Conservation (phyloP, 2,113 vertebrate species). For the Sapajus apella region DNA sequence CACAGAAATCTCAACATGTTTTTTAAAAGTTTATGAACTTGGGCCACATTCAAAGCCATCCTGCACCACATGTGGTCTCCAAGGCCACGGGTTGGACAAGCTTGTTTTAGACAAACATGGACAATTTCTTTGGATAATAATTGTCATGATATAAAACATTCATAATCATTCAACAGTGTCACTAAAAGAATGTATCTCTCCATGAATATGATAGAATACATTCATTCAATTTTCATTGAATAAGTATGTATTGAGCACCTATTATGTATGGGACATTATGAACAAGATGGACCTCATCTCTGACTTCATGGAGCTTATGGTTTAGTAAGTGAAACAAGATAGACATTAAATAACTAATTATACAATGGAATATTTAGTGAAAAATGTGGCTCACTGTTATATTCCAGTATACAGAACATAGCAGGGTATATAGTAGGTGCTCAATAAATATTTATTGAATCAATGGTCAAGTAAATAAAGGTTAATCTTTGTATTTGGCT, state of each 20-base stretch:
- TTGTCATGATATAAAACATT: neutral
- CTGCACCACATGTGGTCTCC: too few relatives aligned
- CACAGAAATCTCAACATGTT: too few relatives aligned
- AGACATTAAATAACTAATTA: neutral
- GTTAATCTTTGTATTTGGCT: neutral
- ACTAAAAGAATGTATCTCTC: neutral
- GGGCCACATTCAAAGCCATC: too few relatives aligned
- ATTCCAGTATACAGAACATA: too few relatives aligned
- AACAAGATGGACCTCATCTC: neutral
- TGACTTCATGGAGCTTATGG: neutral
- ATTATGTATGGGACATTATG: neutral
- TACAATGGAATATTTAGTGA: neutral
- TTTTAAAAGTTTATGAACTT: too few relatives aligned
- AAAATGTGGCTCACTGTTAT: neutral
- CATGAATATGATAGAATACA: neutral
- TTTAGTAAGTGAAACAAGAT: neutral
- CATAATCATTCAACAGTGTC: neutral
- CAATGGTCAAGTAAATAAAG: too few relatives aligned
- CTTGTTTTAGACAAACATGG: neutral
- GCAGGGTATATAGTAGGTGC: too few relatives aligned
- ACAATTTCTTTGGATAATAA: neutral
- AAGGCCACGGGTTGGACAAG: too few relatives aligned
- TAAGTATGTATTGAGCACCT: neutral
- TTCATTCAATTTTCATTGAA: neutral
- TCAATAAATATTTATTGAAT: too few relatives aligned